Evolutionary conservation across 64 coral and sea anemone species (phyloP).

Genomic region (Astreopora myriophthalma): DNA sequence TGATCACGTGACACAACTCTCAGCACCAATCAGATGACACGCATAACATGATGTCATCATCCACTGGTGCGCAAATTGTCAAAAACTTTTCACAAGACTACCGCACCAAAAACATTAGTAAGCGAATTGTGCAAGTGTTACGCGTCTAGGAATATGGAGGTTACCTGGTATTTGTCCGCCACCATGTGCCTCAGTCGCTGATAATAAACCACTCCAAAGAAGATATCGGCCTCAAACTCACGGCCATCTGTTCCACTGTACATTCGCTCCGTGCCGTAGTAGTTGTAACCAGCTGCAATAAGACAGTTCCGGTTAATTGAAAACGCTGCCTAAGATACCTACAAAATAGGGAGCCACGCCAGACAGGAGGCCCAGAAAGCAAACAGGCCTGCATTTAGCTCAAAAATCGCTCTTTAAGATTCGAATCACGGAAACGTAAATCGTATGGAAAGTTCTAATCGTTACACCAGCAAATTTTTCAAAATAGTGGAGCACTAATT

Average conservation of each 20-base stretch:
- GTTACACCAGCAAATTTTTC: neutral
- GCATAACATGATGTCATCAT: conserved; percentile 95
- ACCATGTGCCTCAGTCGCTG: conserved; percentile 99
- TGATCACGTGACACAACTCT: conserved; percentile 31
- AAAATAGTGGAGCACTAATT: too few relatives aligned
- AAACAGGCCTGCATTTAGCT: too few relatives aligned
- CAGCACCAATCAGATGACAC: conserved; percentile 84
- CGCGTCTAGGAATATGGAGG: neutral
- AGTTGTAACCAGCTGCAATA: conserved; percentile 91
- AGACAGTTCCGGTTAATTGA: neutral
- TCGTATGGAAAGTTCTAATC: too few relatives aligned
- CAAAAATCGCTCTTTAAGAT: too few relatives aligned
- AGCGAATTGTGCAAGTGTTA: too few relatives aligned
- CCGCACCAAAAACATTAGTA: neutral
- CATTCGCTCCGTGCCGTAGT: conserved; percentile 94
- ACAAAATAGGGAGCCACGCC: too few relatives aligned
- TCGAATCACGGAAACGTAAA: too few relatives aligned
- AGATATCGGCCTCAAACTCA: conserved; percentile 98
- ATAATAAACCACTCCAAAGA: conserved; percentile 98
- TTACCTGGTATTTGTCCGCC: conserved; percentile 97
- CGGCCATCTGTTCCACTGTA: conserved; percentile 93
- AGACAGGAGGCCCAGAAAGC: too few relatives aligned
- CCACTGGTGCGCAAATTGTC: neutral
- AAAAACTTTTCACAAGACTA: too few relatives aligned
- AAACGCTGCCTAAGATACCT: neutral